Conservation (phyloP, 2,888 invertebrate genomes). For the Vannuccia rotundouncinata region DNA sequence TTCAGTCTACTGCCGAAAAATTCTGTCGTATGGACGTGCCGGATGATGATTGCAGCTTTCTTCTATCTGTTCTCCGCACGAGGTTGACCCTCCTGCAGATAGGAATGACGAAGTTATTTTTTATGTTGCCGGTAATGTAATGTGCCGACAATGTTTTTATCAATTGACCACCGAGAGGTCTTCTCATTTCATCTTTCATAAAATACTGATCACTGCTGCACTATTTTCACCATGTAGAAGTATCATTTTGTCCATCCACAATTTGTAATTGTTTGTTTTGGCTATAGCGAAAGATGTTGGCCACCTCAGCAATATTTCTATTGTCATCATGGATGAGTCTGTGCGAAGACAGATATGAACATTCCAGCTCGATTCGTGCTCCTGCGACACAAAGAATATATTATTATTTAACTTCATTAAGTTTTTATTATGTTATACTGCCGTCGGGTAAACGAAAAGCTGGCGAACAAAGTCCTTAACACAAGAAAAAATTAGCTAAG, state of each 20-base stretch:
- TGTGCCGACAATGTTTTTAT: slow-evolving; percentile 5
- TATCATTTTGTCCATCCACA: too few species aligned
- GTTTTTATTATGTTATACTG: slow-evolving; percentile 9
- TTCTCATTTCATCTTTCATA: slow-evolving; percentile 11
- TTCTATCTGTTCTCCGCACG: neutral
- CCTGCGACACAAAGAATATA: slow-evolving; percentile 6
- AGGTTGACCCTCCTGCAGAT: slow-evolving; percentile 10
- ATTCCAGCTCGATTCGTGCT: slow-evolving; percentile 16
- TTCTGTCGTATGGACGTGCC: slow-evolving; percentile 21
- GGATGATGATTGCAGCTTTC: neutral
- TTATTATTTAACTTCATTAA: slow-evolving; percentile 20
- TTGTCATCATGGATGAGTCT: neutral
- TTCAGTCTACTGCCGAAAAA: slow-evolving; percentile 7
- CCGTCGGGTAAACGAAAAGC: neutral
- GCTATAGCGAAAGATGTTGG: too few species aligned
- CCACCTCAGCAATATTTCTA: slow-evolving; percentile 23
- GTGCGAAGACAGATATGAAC: slow-evolving; percentile 9
- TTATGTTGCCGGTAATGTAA: slow-evolving; percentile 12
- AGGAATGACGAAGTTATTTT: slow-evolving; percentile 14
- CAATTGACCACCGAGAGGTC: slow-evolving; percentile 16
- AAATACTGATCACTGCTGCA: neutral
- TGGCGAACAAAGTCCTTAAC: neutral
- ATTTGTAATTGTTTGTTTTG: too few species aligned
- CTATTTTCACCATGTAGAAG: neutral
- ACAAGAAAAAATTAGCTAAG: too few species aligned